Evolutionary conservation across 2,113 vertebrate species (phyloP), one percentile per base, ranked within the genome.

Genomic region (Syngnathoides biaculeatus): DNA sequence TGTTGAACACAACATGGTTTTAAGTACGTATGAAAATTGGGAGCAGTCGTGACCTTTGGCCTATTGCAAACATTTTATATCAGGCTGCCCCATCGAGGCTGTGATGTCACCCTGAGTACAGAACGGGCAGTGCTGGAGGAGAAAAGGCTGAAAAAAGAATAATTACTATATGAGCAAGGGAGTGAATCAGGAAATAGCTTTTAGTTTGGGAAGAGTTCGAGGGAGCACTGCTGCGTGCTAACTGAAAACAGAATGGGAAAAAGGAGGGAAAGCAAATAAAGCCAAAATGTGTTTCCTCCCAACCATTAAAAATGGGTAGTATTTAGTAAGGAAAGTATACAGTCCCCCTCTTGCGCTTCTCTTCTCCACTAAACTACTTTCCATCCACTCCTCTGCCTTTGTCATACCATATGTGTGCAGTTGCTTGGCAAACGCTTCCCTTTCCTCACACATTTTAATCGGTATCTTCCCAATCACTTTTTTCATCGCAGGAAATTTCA

Each of bases 401-500:
- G 59, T 66, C 45, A 13, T 64, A 72, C 59, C 39, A 15, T 67
- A 38, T 27, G 20, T 50, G 5, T 9, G 43, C 27, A 57, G 39
- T 5, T 72, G 43, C 61, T 77, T 77, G 75, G 75, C 84, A 75
- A 67, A 42, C 67, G 40, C 67, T 67, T n/a, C 69, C 70, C 67
- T 72, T 68, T 71, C 70, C 79, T 75, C 78, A 73, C 78, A 69
- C 75, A 4, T 76, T 84, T 81, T 79, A 88, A 92, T 81, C 84
- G 85, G 87, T 87, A 90, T 93, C 92, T 90, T 92, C 90, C 87
- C 88, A 87, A 90, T 90, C 88, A 87, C 78, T 71, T 79, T 92
- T 92, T 93, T 91, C n/a, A 93, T 89, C 88, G 91, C 90, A 92
- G 91, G 91, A 92, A 91, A 89, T 92, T 87, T 91, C 88, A 88